Percentiles rank a stretch among this genome's conserved stretches.
Evolutionary conservation across 2,113 vertebrate species (phyloP).

Genomic region (Colius striatus): DNA sequence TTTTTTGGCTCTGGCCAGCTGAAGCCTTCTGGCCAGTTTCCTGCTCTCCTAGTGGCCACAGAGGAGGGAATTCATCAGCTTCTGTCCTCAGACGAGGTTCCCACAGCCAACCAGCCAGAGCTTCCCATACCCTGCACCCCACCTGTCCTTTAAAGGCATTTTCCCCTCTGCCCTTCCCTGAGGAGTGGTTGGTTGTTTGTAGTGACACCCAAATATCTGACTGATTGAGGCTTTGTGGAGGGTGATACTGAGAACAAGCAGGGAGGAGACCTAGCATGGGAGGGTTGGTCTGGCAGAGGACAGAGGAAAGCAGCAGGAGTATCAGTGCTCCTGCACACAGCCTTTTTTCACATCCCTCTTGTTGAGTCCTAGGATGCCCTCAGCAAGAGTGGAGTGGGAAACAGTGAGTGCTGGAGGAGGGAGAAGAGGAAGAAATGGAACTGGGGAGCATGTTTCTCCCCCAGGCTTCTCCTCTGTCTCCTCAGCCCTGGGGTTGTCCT

Average conservation of each 20-base stretch:
- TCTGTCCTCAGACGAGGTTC: background rate
- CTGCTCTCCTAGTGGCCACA: background rate
- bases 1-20: background rate
- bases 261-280: background rate
- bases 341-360: background rate
- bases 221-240: background rate
- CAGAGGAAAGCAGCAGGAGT: background rate
- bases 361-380: background rate
- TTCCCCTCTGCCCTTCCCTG: background rate
- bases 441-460: background rate
- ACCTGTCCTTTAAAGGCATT: background rate
- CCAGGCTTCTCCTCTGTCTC: background rate
- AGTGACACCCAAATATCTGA: background rate
- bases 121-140: background rate
- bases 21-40: background rate
- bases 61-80: background rate
- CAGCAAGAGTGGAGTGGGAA: rapidly evolving
- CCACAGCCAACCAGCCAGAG: background rate
- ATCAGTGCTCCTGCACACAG: background rate
- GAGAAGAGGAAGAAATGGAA: background rate
- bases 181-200: background rate
- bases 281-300: background rate
- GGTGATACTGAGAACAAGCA: background rate
- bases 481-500: background rate
- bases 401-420: background rate